Evolutionary conservation across 2,113 vertebrate genomes (phyloP).

Genomic region (Physeter macrocephalus): DNA sequence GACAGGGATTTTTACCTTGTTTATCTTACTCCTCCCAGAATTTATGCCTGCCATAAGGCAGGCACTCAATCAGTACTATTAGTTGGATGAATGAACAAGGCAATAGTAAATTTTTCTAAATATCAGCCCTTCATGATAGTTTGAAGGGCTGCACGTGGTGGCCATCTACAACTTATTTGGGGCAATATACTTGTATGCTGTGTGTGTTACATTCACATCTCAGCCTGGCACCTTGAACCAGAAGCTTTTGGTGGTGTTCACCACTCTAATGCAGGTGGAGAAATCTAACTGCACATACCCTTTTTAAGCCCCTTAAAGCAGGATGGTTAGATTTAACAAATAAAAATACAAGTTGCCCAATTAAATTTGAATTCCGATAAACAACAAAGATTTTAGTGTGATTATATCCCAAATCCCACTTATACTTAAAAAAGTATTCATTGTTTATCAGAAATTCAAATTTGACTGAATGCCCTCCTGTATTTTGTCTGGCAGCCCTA

Average conservation of each 20-base stretch:
- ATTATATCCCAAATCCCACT: background rate
- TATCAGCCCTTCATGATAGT: background rate
- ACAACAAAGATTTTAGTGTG: background rate
- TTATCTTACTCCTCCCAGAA: background rate
- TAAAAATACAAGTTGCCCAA: background rate
- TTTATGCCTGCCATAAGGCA: background rate
- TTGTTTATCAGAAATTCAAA: background rate
- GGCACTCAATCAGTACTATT: background rate
- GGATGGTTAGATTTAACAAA: background rate
- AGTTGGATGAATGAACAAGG: background rate
- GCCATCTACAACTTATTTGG: background rate
- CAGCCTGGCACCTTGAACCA: background rate
- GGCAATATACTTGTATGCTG: too few species aligned
- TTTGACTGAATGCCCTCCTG: background rate
- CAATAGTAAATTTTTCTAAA: background rate
- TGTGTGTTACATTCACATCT: background rate
- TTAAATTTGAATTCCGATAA: conserved; percentile 6
- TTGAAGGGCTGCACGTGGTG: background rate
- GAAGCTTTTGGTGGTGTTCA: background rate
- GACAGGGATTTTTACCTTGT: background rate
- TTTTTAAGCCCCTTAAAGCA: background rate
- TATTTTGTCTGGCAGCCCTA: background rate
- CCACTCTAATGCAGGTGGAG: background rate
- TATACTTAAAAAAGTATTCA: background rate
- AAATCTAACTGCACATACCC: background rate